A percentile compares a stretch with the other conserved stretches of the same genome.
Evolutionary conservation across 2,797 vertebrate genomes (phyloP).

Genomic region (Toxotes lorentzi): DNA sequence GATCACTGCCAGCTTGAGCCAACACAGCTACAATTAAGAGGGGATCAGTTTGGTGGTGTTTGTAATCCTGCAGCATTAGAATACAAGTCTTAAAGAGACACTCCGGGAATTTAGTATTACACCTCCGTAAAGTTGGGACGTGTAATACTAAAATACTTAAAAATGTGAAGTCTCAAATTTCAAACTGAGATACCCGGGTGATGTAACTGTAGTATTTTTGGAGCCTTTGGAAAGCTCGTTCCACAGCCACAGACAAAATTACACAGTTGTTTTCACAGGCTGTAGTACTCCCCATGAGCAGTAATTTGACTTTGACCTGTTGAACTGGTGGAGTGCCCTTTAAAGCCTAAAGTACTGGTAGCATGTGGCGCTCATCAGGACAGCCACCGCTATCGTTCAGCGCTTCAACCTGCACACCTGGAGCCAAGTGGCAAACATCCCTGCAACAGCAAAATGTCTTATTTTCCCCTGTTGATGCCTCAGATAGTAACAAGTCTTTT

Average conservation of each 20-base stretch:
- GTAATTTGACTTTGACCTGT: slow-evolving; percentile 22
- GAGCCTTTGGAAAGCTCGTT: slow-evolving; percentile 13
- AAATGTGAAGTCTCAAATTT: not conserved
- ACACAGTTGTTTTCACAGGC: slow-evolving; percentile 32
- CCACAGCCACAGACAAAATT: slow-evolving; percentile 4
- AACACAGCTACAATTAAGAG: slow-evolving; percentile 12
- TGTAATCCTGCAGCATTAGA: slow-evolving; percentile 11
- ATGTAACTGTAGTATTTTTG: slow-evolving; percentile 24
- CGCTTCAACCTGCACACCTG: not conserved
- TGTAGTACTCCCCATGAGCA: not conserved
- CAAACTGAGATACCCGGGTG: not conserved
- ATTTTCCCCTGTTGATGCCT: not conserved
- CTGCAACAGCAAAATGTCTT: not conserved
- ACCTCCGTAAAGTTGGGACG: not conserved
- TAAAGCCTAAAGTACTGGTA: slow-evolving; percentile 5
- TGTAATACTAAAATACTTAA: not conserved
- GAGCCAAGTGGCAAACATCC: not conserved
- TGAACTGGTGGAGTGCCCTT: slow-evolving; percentile 19
- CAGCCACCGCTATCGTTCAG: not conserved
- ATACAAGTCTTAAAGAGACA: not conserved
- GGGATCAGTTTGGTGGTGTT: slow-evolving; percentile 22
- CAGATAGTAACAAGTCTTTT: not conserved
- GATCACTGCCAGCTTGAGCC: slow-evolving; percentile 30
- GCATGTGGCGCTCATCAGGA: not conserved
- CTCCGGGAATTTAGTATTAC: not conserved